These are phyloP conservation scores for Oncorhynchus gorbuscha DNA, from an alignment of 2,113 vertebrate genomes.

Conservation along the genomic window DNA sequence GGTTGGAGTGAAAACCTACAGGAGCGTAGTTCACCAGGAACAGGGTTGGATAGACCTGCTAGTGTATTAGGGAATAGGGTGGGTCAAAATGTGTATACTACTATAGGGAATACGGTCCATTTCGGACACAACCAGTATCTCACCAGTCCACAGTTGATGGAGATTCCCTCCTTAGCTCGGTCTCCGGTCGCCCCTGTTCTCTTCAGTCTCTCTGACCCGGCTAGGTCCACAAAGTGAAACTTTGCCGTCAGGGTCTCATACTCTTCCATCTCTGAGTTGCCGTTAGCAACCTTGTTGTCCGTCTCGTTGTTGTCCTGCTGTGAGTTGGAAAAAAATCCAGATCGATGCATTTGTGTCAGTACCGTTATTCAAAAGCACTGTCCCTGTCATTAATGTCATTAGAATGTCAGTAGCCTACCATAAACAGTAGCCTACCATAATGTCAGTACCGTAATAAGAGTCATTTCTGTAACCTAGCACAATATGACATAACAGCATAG, in stretches of 20 bases:
- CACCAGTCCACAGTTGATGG: constrained; percentile 98
- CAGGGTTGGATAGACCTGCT: too few species aligned
- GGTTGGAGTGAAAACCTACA: too few species aligned
- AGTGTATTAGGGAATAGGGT: too few species aligned
- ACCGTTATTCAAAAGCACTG: too few species aligned
- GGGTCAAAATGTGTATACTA: background rate
- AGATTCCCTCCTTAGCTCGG: constrained; percentile 95
- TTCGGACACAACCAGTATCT: constrained; percentile 45
- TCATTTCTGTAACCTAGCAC: too few species aligned
- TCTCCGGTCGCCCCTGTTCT: constrained; percentile 95
- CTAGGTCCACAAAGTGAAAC: constrained; percentile 98
- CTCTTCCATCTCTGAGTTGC: constrained; percentile 88
- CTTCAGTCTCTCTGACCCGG: constrained; percentile 93
- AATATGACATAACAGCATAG: too few species aligned
- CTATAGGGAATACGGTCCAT: background rate
- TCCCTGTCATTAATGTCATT: background rate
- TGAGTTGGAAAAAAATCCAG: background rate
- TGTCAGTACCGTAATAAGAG: too few species aligned
- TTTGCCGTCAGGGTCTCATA: constrained; percentile 97
- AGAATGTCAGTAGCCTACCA: background rate
- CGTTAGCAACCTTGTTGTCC: constrained; percentile 86
- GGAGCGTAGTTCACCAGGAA: too few species aligned
- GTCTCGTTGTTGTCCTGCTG: constrained; percentile 78
- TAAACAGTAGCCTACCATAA: too few species aligned
- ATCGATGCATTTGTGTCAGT: too few species aligned